Percentiles rank a stretch among this genome's conserved stretches.
Evolutionary conservation across 2,797 vertebrate genomes (phyloP).

Genomic region (Knipowitschia caucasica): DNA sequence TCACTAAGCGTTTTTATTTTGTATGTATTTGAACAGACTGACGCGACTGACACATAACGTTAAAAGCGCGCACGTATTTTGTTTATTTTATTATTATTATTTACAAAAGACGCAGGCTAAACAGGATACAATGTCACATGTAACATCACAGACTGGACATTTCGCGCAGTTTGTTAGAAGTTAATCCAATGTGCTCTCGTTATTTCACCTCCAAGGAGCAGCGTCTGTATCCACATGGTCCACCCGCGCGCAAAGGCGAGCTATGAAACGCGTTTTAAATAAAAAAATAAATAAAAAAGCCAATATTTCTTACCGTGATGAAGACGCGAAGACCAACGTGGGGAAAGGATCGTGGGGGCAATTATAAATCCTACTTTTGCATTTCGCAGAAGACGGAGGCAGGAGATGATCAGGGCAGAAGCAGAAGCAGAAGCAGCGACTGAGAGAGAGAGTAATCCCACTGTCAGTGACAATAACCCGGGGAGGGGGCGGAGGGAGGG

Average conservation of each 20-base stretch:
- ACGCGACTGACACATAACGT: background rate
- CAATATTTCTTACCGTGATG: conserved; percentile 32
- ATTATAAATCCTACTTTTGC: conserved; percentile 61
- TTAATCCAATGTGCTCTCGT: background rate
- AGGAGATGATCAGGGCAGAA: conserved; percentile 14
- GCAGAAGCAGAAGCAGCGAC: conserved; percentile 31
- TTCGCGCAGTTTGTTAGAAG: background rate
- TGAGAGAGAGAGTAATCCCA: conserved; percentile 55
- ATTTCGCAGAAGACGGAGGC: conserved; percentile 53
- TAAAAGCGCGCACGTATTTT: background rate
- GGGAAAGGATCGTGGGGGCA: background rate
- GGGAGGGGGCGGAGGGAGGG: conserved; percentile 10
- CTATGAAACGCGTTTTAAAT: background rate
- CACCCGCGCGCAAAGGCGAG: background rate
- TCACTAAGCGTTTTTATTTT: too few relatives aligned
- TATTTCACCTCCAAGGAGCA: background rate
- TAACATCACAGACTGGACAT: background rate
- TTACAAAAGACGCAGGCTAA: too few relatives aligned
- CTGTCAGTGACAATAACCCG: conserved; percentile 61
- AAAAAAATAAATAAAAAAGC: background rate
- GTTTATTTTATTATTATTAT: too few relatives aligned
- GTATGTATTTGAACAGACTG: too few relatives aligned
- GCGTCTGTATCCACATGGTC: conserved; percentile 23
- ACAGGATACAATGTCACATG: background rate
- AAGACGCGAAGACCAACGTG: conserved; percentile 1